A percentile compares a stretch with the other conserved stretches of the same genome.
Conservation (phyloP, 2,888 invertebrate species). For the Cephus pulcher region DNA sequence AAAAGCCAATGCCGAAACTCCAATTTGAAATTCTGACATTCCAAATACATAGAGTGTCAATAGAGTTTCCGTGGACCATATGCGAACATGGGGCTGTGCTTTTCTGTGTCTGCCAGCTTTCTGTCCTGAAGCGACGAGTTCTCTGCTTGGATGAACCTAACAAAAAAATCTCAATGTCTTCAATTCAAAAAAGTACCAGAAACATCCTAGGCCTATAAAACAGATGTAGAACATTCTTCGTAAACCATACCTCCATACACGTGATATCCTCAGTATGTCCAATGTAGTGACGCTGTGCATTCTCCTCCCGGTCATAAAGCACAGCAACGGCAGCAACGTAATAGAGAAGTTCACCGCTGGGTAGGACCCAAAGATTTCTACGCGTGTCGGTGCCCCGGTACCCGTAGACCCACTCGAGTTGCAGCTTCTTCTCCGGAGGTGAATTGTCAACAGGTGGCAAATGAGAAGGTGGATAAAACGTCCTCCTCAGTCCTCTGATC, state of each 20-base stretch:
- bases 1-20: constrained; percentile 89
- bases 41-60: constrained; percentile 92
- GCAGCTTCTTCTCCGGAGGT: constrained; percentile 88
- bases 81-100: constrained; percentile 89
- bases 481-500: constrained; percentile 83
- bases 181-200: neutral
- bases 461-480: constrained; percentile 89
- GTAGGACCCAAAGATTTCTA: constrained; percentile 91
- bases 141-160: constrained; percentile 83
- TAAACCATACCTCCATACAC: constrained; percentile 74
- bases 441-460: constrained; percentile 86
- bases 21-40: constrained; percentile 89
- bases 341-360: constrained; percentile 92
- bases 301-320: constrained; percentile 87
- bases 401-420: constrained; percentile 96
- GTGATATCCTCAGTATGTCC: constrained; percentile 95
- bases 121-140: constrained; percentile 91
- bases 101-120: constrained; percentile 85
- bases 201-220: neutral
- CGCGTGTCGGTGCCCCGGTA: constrained; percentile 93
- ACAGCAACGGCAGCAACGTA: constrained; percentile 94
- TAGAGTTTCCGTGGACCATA: constrained; percentile 92
- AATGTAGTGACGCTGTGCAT: constrained; percentile 88
- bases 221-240: constrained; percentile 19
- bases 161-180: constrained; percentile 4